Conservation (phyloP, 2,888 invertebrate species). For the Caenorhabditis sp. region DNA sequence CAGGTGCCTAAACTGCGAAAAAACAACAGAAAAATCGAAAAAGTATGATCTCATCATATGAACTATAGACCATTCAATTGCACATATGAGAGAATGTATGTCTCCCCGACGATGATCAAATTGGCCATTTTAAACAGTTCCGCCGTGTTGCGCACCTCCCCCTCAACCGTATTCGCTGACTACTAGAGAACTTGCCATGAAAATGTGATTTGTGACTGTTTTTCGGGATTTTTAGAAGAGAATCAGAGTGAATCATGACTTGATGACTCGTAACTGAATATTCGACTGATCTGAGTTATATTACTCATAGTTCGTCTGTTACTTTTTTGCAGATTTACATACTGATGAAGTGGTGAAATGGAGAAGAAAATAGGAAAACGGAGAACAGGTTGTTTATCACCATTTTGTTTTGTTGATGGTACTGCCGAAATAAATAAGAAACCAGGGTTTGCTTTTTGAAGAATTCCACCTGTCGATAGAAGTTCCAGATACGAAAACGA, state of each 20-base stretch:
- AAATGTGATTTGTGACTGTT: conserved; percentile 46
- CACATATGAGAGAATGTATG: conserved; percentile 23
- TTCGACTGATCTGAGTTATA: not conserved
- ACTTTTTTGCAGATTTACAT: conserved; percentile 24
- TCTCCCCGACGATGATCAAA: not conserved
- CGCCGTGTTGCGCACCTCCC: conserved; percentile 43
- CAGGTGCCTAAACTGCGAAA: too few species aligned
- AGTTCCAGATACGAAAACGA: not conserved
- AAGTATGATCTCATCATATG: conserved; percentile 18
- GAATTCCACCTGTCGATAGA: not conserved
- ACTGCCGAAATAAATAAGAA: not conserved
- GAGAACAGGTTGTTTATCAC: conserved; percentile 3
- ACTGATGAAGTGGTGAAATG: not conserved
- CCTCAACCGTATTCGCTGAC: conserved; percentile 43
- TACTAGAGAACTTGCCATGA: not conserved
- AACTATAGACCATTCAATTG: conserved; percentile 25
- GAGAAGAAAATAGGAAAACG: not conserved
- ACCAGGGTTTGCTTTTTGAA: too few species aligned
- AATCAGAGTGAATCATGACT: conserved; percentile 26
- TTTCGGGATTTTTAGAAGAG: conserved; percentile 4
- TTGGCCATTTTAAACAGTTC: conserved; percentile 51
- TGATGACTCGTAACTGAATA: conserved; percentile 22
- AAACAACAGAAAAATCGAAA: not conserved
- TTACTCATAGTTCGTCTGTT: conserved; percentile 5
- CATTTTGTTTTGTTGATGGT: conserved; percentile 10